These are phyloP conservation scores for Odontamblyopus rebecca DNA, from an alignment of 2,797 vertebrate species.

Conservation along the genomic window DNA sequence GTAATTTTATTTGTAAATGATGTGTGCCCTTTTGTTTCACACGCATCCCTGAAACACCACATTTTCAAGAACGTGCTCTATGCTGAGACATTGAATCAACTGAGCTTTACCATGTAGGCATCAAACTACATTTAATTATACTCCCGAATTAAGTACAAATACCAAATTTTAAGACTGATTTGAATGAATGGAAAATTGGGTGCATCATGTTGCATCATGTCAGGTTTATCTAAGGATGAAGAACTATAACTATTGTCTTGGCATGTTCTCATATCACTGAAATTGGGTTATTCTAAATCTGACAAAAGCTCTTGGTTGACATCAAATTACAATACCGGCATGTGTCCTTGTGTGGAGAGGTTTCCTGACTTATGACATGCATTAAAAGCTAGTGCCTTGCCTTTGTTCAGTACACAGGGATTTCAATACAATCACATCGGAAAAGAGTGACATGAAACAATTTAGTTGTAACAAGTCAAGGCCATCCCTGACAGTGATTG, in stretches of 20 bases:
- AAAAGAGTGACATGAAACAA: constrained; percentile 28
- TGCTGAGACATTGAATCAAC: too few relatives aligned
- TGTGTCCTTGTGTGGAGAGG: constrained; percentile 38
- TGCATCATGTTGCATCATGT: too few relatives aligned
- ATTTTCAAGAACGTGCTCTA: too few relatives aligned
- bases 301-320: constrained; percentile 13
- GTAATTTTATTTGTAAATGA: too few relatives aligned
- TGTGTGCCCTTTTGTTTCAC: too few relatives aligned
- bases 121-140: too few relatives aligned
- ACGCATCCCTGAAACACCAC: too few relatives aligned
- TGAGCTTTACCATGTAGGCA: too few relatives aligned
- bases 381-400: constrained; percentile 30
- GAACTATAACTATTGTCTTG: not conserved
- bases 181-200: too few relatives aligned
- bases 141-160: too few relatives aligned
- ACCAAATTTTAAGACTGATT: too few relatives aligned
- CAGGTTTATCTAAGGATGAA: too few relatives aligned
- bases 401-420: constrained; percentile 45
- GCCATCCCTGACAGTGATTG: constrained; percentile 24
- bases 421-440: constrained; percentile 42
- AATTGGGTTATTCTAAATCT: constrained; percentile 11
- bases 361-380: constrained; percentile 23
- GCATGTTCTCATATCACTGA: not conserved
- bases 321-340: constrained; percentile 41
- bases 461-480: constrained; percentile 41